Evolutionary conservation across 2,888 invertebrate genomes (phyloP).

Genomic region (Synanthedon vespiformis): DNA sequence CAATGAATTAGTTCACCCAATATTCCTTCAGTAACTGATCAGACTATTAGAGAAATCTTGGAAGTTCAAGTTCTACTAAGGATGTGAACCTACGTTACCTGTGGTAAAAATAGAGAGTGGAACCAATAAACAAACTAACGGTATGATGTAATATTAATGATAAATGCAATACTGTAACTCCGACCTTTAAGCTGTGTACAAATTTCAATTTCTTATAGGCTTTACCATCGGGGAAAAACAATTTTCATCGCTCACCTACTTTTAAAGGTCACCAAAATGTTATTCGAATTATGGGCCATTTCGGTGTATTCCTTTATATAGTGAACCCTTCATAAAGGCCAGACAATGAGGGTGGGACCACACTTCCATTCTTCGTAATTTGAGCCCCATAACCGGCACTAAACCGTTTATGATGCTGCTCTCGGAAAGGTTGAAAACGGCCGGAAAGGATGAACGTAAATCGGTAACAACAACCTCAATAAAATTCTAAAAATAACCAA

Average conservation of each 20-base stretch:
- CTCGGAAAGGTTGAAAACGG: conserved; percentile 56
- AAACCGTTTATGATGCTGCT: conserved; percentile 63
- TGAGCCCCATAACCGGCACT: conserved; percentile 56
- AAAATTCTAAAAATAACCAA: neutral
- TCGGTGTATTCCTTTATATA: conserved; percentile 53
- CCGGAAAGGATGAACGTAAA: conserved; percentile 47
- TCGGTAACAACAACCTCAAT: conserved; percentile 30
- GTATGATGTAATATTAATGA: too few relatives aligned
- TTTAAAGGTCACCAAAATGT: conserved; percentile 57
- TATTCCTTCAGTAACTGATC: too few relatives aligned
- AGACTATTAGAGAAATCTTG: too few relatives aligned
- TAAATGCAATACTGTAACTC: too few relatives aligned
- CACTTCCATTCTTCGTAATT: conserved; percentile 58
- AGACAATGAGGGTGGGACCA: conserved; percentile 51
- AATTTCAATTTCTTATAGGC: too few relatives aligned
- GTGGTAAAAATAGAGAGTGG: too few relatives aligned
- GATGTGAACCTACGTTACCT: too few relatives aligned
- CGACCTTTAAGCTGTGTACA: too few relatives aligned
- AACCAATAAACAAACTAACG: too few relatives aligned
- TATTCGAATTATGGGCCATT: conserved; percentile 56
- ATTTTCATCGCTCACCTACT: neutral
- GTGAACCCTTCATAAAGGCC: conserved; percentile 55
- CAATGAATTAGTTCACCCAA: too few relatives aligned
- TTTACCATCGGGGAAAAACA: neutral
- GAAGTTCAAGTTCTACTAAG: too few relatives aligned